Evolutionary conservation across 1,140 invertebrate species (phyloP), one percentile per base, ranked within the genome.

Genomic region (Campoletis sonorensis): DNA sequence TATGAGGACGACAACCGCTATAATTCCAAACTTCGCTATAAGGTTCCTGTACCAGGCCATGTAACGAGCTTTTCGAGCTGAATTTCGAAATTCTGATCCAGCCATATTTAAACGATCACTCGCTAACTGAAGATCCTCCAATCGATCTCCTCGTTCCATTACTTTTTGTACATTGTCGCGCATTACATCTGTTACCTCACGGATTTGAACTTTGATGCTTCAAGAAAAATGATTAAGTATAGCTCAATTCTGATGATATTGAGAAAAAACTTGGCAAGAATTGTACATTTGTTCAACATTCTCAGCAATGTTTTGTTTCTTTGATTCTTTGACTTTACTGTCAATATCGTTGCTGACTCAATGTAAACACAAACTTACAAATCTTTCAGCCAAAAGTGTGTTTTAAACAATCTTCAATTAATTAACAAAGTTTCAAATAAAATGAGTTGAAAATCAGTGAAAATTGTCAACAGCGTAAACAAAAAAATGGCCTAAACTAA

Each of bases 151-250:
- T 58, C 94, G 85, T 61, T 94, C 93, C 81, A 94, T 87, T 4
- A 94, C 90, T 84, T 92, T 93, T 76, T 91, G 90, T 1, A 94
- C 92, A 87, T 94, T 94, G 40, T 92, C 89, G 8, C 93, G 91
- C 93, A 94, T 94, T 8, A 93, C 92, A 76, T 92, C 92, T 0
- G 94, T 92, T 16, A 94, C 93, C 79, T 94, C 93, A 49, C 93
- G 91, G 33, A 94, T 93, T 86, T 94, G 93, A 33, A 92, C 87
- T 81, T 90, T 90, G 0, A 93, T 91, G 82, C 93, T 93, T 71
- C n/a, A 68, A 83, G 45, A 67, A 49, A 68, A 68, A 70, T 27
- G n/a, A n/a, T 54, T 5, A 54, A 37, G 61, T n/a, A 21, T 18
- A 51, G 18, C 54, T 54, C 49, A 58, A 58, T 5, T 54, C n/a